Conservation (phyloP, 30 jellyfish, hydroid and myxozoan species). For the Aurelia sp. region DNA sequence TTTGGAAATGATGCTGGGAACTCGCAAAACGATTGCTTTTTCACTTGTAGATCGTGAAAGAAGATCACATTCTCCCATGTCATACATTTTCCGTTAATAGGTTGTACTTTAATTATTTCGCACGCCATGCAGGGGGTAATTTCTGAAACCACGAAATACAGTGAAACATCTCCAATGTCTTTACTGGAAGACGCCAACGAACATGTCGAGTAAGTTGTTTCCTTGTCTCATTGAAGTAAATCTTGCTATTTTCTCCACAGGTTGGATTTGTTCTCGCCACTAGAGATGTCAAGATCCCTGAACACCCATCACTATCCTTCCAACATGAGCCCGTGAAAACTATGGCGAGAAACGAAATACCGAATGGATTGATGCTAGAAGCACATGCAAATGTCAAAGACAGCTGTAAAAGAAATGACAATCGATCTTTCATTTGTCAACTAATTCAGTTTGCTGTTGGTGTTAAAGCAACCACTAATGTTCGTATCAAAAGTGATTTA, state of each 20-base stretch:
- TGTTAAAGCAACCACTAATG: conserved; percentile 31
- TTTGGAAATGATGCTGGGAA: too few species aligned
- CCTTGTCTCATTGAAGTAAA: not conserved
- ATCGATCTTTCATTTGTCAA: conserved; percentile 60
- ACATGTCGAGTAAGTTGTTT: not conserved
- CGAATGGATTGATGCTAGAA: conserved; percentile 46
- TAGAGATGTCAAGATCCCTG: conserved; percentile 36
- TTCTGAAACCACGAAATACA: too few species aligned
- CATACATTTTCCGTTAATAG: too few species aligned
- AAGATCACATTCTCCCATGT: too few species aligned
- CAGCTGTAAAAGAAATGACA: conserved; percentile 51
- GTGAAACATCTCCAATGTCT: too few species aligned
- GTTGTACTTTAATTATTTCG: too few species aligned
- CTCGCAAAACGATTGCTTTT: too few species aligned
- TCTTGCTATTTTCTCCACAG: not conserved
- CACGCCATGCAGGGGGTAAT: too few species aligned
- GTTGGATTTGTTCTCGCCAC: conserved; percentile 62
- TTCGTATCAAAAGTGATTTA: conserved; percentile 27
- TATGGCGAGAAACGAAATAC: conserved; percentile 25
- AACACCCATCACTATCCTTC: conserved; percentile 30
- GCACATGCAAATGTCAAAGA: conserved; percentile 62
- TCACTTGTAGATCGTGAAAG: too few species aligned
- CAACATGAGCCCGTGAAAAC: conserved; percentile 49
- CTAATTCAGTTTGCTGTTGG: conserved; percentile 68
- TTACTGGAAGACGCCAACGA: too few species aligned